phyloP scores from a whole-genome alignment of 2,113 vertebrate genomes.

The Glaucidium brasilianum region DNA sequence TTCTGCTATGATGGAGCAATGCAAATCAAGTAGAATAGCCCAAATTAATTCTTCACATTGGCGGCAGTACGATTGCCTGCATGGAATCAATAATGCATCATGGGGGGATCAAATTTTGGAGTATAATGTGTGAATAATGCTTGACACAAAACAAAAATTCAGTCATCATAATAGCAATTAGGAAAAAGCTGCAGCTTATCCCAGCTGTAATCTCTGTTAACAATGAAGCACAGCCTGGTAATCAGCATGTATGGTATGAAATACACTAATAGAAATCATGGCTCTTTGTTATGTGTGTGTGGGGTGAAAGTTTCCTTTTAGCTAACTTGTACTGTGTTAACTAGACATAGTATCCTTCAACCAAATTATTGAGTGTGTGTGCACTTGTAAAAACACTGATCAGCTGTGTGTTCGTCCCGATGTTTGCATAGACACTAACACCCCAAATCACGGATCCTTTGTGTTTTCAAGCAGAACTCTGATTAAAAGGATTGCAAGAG shows the following conservation, averaged over 20 bases:
- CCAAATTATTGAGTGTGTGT: neutral
- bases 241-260: slow-evolving; percentile 63
- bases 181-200: slow-evolving; percentile 60
- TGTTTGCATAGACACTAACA: neutral
- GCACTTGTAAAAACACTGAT: slow-evolving; percentile 3
- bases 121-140: slow-evolving; percentile 57
- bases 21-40: slow-evolving; percentile 56
- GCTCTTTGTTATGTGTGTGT: slow-evolving; percentile 42
- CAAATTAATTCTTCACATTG: slow-evolving; percentile 62
- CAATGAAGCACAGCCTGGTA: slow-evolving; percentile 56
- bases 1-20: slow-evolving; percentile 42
- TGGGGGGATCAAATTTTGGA: slow-evolving; percentile 63
- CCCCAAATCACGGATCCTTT: neutral
- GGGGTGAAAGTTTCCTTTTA: slow-evolving; percentile 60
- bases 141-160: slow-evolving; percentile 66
- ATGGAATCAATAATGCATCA: slow-evolving; percentile 55
- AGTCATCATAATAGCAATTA: slow-evolving; percentile 67
- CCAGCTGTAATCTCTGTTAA: slow-evolving; percentile 60
- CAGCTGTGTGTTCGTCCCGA: neutral
- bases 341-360: slow-evolving; percentile 9
- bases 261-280: slow-evolving; percentile 54
- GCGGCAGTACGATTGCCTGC: slow-evolving; percentile 38
- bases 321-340: slow-evolving; percentile 53
- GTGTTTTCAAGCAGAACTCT: slow-evolving; percentile 29
- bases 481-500: neutral